phyloP scores from a whole-genome alignment of 2,113 vertebrate genomes.

The Psittacus erithacus region DNA sequence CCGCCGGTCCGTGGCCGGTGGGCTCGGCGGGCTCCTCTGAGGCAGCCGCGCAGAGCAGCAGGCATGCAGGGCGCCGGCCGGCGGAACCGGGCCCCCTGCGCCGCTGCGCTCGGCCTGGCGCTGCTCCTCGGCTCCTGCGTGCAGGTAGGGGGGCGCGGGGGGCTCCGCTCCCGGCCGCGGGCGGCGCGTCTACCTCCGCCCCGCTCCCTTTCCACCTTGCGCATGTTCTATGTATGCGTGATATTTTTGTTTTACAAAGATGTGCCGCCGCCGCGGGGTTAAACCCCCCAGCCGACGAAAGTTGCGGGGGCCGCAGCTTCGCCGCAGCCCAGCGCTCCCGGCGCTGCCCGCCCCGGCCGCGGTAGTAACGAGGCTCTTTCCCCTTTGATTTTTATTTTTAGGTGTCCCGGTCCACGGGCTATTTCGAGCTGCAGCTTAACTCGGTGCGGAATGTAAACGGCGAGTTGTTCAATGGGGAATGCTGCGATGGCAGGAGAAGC shows the following conservation, averaged over 20 bases:
- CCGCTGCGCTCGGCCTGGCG: conserved; percentile 55
- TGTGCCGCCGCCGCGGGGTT: neutral
- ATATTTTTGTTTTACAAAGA: neutral
- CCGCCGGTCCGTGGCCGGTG: conserved; percentile 41
- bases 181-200: neutral
- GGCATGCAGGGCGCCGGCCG: conserved; percentile 53
- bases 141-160: conserved; percentile 73
- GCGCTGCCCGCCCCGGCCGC: neutral
- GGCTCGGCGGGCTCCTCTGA: conserved; percentile 8
- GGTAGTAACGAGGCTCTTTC: conserved; percentile 37
- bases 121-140: conserved; percentile 72
- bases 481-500: conserved; percentile 84
- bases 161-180: neutral
- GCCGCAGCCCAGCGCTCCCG: neutral
- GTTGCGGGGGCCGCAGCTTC: neutral
- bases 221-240: rapidly evolving
- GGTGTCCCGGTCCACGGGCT: conserved; percentile 88
- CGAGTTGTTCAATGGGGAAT: conserved; percentile 88
- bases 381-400: conserved; percentile 76
- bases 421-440: conserved; percentile 93
- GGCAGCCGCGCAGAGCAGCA: conserved; percentile 36
- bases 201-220: neutral
- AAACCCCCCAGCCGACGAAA: neutral
- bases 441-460: conserved; percentile 89
- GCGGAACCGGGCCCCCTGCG: conserved; percentile 56